phyloP scores from a whole-genome alignment of 2,113 vertebrate genomes.

The Zosterops pallidus region DNA sequence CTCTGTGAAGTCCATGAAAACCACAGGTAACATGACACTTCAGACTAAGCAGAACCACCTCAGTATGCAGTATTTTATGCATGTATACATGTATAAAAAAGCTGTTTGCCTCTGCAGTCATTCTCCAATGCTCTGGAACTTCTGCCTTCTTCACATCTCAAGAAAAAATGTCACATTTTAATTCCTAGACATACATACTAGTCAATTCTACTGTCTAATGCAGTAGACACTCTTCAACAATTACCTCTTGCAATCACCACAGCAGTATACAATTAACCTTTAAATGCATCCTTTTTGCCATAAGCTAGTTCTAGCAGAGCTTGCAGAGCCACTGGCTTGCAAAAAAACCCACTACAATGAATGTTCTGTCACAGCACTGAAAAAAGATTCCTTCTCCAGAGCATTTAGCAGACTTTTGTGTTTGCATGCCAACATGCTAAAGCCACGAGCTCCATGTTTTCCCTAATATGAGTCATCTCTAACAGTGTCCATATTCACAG shows the following conservation, averaged over 20 bases:
- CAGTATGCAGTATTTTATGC: neutral
- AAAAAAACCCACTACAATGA: neutral
- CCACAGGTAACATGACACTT: neutral
- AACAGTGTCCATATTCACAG: slow-evolving; percentile 23
- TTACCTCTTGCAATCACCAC: neutral
- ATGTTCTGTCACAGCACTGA: neutral
- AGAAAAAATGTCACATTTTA: neutral
- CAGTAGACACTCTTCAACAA: neutral
- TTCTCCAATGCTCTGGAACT: neutral
- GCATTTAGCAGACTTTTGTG: neutral
- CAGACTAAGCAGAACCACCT: neutral
- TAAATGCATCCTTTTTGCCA: neutral
- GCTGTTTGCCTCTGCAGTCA: neutral
- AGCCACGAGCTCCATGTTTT: neutral
- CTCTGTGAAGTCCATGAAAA: neutral
- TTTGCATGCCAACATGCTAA: slow-evolving; percentile 23
- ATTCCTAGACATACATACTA: neutral
- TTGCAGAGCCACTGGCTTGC: neutral
- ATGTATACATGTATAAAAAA: neutral
- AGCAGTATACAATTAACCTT: neutral
- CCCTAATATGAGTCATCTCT: neutral
- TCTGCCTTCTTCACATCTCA: neutral
- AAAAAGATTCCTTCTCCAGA: neutral
- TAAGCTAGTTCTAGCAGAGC: neutral
- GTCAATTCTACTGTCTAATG: neutral